Conservation (phyloP, 2,797 vertebrate species). For the Pangasius krempfi region DNA sequence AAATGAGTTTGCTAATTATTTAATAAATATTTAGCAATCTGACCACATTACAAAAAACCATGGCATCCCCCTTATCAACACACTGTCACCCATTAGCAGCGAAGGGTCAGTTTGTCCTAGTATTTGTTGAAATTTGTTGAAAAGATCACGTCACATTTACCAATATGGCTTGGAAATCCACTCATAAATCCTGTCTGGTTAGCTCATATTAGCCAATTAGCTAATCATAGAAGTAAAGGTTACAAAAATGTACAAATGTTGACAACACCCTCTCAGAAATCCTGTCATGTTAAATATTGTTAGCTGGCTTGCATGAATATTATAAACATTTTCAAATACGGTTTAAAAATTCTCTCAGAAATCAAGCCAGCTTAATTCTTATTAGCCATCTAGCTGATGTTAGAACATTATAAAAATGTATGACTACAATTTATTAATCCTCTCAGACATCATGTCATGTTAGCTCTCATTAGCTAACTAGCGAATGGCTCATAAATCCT, state of each 20-base stretch:
- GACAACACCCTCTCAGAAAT: neutral
- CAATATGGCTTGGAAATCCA: neutral
- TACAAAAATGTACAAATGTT: too few relatives aligned
- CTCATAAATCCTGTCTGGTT: neutral
- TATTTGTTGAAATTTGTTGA: neutral
- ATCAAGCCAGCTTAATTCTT: neutral
- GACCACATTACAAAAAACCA: neutral
- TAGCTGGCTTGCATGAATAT: neutral
- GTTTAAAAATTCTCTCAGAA: neutral
- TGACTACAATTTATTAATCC: neutral
- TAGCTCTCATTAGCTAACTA: neutral
- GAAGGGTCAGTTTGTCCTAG: neutral
- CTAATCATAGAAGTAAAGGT: neutral
- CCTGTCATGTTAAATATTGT: neutral
- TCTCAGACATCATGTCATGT: neutral
- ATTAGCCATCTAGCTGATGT: neutral
- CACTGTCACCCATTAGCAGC: neutral
- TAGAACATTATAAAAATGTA: neutral
- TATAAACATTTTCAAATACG: neutral
- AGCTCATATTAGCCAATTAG: neutral
- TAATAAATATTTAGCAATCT: neutral
- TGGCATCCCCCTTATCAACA: neutral
- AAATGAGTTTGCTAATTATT: neutral
- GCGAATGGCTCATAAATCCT: neutral
- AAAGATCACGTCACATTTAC: neutral